Conservation (phyloP, 2,797 vertebrate species). For the Lophius americanus region DNA sequence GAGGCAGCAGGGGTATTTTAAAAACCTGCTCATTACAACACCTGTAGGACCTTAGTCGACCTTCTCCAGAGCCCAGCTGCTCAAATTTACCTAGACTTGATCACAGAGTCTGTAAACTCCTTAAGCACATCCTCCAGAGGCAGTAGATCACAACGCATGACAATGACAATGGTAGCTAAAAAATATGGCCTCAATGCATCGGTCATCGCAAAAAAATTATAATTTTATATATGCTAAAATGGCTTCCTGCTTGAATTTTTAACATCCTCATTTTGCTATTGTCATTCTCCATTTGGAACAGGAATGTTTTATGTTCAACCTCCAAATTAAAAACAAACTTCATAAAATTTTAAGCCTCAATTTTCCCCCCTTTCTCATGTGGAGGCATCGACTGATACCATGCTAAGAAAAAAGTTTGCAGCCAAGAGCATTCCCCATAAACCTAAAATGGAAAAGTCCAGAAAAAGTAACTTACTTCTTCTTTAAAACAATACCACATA, state of each 20-base stretch:
- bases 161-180: constrained; percentile 56
- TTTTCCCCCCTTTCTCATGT: constrained; percentile 10
- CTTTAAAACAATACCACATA: constrained; percentile 65
- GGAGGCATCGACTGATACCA: constrained; percentile 4
- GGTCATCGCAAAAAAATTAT: constrained; percentile 44
- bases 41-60: constrained; percentile 80
- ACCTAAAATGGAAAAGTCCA: constrained; percentile 39
- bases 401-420: constrained; percentile 24
- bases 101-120: constrained; percentile 63
- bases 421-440: constrained; percentile 15
- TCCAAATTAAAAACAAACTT: constrained; percentile 38
- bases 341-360: constrained; percentile 13
- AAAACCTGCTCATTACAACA: constrained; percentile 83
- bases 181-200: constrained; percentile 72
- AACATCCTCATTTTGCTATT: constrained; percentile 46
- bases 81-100: constrained; percentile 79
- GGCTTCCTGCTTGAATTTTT: constrained; percentile 49
- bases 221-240: constrained; percentile 53
- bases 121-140: constrained; percentile 70
- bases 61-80: constrained; percentile 75
- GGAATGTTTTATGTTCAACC: constrained; percentile 38
- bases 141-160: constrained; percentile 65
- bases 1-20: constrained; percentile 73
- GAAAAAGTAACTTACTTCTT: constrained; percentile 42
- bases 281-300: constrained; percentile 33